Base-by-base conservation (phyloP, 2,888 invertebrate genomes). In the Andrena camellia region DNA sequence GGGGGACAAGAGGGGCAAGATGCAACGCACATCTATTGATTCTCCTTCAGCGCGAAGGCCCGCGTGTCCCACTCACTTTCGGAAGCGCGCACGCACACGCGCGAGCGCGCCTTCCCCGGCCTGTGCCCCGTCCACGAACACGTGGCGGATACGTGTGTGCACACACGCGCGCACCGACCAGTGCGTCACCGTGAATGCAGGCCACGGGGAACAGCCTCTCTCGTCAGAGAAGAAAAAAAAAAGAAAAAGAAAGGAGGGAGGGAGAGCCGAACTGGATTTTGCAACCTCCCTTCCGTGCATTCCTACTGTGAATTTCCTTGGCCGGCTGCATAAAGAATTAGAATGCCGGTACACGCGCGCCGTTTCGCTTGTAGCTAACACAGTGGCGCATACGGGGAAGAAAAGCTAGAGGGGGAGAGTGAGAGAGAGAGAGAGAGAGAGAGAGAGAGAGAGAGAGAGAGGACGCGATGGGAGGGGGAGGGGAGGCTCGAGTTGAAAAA, bases 21-120 rank as follows among this genome's bases (percentile, higher is more conserved):
- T 93, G 93, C 93, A 93, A 92, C 91, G 93, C 93, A 87, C 88
- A 93, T 93, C 93, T 94, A 94, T 94, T 93, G 94, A 94, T 94
- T 94, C 93, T 90, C 92, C 89, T 87, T 81, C 78, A 86, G 90
- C 87, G 86, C 88, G 90, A 90, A 91, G 86, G 90, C 70, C 86
- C 87, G 85, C 83, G 87, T 84, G 83, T 89, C 83, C 82, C 85
- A 84, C 86, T 86, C 90, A 87, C 87, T 90, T 88, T 88, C 87
- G 88, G 89, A 88, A 89, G 89, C 88, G 88, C 86, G 84, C 74
- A 33, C 79, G 78, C 67, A 79, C 69, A 71, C 71, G 52, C 66
- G 48, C 57, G 66, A 67, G 70, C 81, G 66, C 86, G 76, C 63
- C 76, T 84, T 83, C 84, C 60, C 82, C 50, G 57, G 17, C 23